Evolutionary conservation across 1,140 invertebrate species (phyloP).

Genomic region (Drosophila insularis): DNA sequence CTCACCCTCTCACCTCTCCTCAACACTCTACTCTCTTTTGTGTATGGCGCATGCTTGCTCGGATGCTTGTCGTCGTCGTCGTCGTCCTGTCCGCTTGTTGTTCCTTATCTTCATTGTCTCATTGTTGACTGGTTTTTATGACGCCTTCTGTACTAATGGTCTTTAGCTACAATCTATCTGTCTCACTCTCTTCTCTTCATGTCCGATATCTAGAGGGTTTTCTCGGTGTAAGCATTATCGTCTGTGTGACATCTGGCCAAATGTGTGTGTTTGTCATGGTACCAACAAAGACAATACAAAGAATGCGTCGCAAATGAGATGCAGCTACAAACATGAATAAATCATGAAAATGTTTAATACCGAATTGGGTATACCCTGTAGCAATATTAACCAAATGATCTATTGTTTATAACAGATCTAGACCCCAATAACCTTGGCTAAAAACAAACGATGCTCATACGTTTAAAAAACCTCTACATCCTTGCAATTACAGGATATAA

Average conservation of each 20-base stretch:
- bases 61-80: background rate
- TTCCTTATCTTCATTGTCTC: constrained; percentile 51
- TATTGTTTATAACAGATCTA: no score
- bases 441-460: no score
- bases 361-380: no score
- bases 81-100: background rate
- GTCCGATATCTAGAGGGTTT: constrained; percentile 18
- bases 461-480: no score
- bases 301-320: no score
- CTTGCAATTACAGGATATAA: no score
- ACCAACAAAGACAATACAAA: no score
- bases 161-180: background rate
- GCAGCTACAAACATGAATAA: no score
- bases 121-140: constrained; percentile 62
- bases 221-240: constrained; percentile 11
- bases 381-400: no score
- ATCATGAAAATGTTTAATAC: no score
- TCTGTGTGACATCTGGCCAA: constrained; percentile 52
- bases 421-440: no score
- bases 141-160: constrained; percentile 46
- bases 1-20: background rate
- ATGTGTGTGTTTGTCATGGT: constrained; percentile 26
- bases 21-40: background rate
- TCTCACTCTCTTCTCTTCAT: no score
- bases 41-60: constrained; percentile 48